These are phyloP conservation scores for Andricus grossulariae DNA, from an alignment of 1,140 invertebrate genomes.

Conservation along the genomic window DNA sequence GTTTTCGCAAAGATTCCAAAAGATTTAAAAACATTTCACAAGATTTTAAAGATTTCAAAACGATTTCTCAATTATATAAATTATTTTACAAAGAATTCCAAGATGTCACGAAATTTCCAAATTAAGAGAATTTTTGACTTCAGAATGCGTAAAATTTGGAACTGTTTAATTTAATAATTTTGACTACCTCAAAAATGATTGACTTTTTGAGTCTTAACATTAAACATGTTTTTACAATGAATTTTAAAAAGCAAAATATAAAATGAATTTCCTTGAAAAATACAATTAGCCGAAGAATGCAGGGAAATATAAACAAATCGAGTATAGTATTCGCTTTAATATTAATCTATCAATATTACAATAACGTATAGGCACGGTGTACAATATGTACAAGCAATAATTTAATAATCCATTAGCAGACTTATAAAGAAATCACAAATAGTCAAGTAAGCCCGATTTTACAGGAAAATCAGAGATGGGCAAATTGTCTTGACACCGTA, in stretches of 20 bases:
- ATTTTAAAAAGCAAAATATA: background rate
- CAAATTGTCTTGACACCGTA: constrained; percentile 31
- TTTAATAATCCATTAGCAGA: constrained; percentile 50
- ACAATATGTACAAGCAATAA: constrained; percentile 69
- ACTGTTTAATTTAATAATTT: too few species aligned
- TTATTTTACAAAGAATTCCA: too few species aligned
- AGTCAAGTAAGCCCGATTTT: constrained; percentile 36
- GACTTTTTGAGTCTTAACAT: background rate
- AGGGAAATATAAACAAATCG: constrained; percentile 33
- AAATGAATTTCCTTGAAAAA: background rate
- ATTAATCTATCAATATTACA: constrained; percentile 58
- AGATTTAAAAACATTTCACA: too few species aligned
- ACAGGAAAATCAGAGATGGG: constrained; percentile 14
- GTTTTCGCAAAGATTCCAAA: too few species aligned
- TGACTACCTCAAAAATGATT: too few species aligned
- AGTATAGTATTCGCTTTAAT: constrained; percentile 48
- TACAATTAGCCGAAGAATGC: background rate
- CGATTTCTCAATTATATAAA: too few species aligned
- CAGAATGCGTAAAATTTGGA: too few species aligned
- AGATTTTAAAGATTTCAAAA: too few species aligned
- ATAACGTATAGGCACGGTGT: constrained; percentile 60
- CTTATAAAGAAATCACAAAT: constrained; percentile 55
- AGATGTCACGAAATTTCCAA: too few species aligned
- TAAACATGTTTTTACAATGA: background rate
- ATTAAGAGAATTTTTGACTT: too few species aligned